Base-by-base conservation (phyloP, 2,113 vertebrate species). In the Podarcis raffonei region DNA sequence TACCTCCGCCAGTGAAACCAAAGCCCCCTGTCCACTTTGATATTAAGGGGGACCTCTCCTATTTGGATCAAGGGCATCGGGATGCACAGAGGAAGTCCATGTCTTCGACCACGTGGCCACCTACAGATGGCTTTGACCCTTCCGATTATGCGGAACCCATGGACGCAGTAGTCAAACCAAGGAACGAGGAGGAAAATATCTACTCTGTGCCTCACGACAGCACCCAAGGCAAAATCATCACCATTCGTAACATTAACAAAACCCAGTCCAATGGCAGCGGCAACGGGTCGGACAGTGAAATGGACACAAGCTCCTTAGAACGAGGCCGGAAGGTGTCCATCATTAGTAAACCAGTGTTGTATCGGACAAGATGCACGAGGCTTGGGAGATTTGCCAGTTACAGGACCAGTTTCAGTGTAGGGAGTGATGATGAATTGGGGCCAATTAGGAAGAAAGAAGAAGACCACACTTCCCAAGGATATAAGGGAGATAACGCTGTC, bases 161-260 rank as follows among this genome's bases (percentile, higher is more conserved):
- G 96, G 99, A 99, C 35, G 98, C 99, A 0, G 98, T 99, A 90
- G 98, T 95, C 27, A 99, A 98, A 88, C 98, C 98, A 1, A 95
- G 98, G 16, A 97, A 94, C 1, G 97, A 98, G 59, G 98, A 99
- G 90, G 99, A 99, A 92, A 99, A 97, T 93, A 99, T 99, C 88
- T 99, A 99, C 94, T 99, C 99, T 0, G 98, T 99, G 69, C 99
- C 99, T 0, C 98, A 99, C 1, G 99, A 99, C 96, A 99, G 98
- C 96, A 99, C 98, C 59, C 99, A 99, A 84, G 99, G 99, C 84
- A 99, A 99, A 91, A 99, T 99, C 91, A 99, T 99, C 94, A 99
- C 99, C 89, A 97, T 99, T 62, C 97, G 98, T 3, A 99, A 99
- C 65, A 98, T 98, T 85, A 99, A 98, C 97, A 99, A 98, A 84